Base-by-base conservation (phyloP, 2,797 vertebrate genomes). In the Cynopterus sphinx region DNA sequence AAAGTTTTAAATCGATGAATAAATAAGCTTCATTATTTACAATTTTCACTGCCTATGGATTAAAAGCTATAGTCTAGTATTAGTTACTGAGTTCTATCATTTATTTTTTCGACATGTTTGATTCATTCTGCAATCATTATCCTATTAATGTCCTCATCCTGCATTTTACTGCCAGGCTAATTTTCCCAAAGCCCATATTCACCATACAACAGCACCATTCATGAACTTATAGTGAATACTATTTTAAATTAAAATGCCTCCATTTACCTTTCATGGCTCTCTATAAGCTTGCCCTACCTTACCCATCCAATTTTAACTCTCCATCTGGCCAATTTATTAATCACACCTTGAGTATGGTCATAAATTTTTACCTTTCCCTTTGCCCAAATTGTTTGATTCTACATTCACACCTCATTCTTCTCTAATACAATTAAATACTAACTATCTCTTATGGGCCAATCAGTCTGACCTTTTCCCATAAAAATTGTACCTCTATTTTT, bases 161-260 rank as follows among this genome's bases (percentile, higher is more conserved):
- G 22, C 39, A 88, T 91, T 91, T 84, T 84, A 91, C 57, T 88
- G 31, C 33, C 24, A 68, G 5, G 16, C 57, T 67, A 79, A 93
- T 55, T 67, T 74, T 74, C 33, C 31, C 88, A 79, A 90, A 92
- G 28, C 11, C 21, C 49, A 36, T 28, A 88, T 88, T 91, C 22
- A 78, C 68, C 71, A 88, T 73, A 67, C 26, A 83, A 81, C n/a
- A 86, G 49, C 4, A 39, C 26, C 22, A 92, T 70, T 89, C 59
- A 86, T 75, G 46, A 89, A 82, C 74, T 90, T 92, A 74, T 2
- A 86, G 17, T 91, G 28, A 75, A 92, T 70, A 61, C 16, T 39
- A 86, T 90, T 90, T 94, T 49, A 94, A 85, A 94, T 36, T 31
- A 13, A 89, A 86, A 86, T 82, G 53, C 59, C 33, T 74, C 71